These are phyloP conservation scores for Drosophila pseudoananassae DNA, from an alignment of 1,140 invertebrate species.

Conservation along the genomic window DNA sequence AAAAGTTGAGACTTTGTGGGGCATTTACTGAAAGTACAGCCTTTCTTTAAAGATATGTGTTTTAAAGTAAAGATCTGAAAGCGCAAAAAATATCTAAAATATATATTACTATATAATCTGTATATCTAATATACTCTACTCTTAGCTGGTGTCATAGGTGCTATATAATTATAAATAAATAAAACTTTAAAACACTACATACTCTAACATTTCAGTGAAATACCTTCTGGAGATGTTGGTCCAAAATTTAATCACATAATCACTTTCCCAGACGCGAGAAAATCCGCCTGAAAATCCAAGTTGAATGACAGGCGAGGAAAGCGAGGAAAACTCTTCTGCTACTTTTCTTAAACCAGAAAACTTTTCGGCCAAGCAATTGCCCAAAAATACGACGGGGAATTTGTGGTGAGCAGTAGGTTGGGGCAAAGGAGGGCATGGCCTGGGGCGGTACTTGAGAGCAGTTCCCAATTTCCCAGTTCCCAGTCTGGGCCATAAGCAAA, in stretches of 20 bases:
- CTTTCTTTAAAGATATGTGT: constrained; percentile 47
- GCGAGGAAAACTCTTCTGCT: constrained; percentile 26
- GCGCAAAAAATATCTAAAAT: neutral
- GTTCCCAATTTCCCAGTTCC: constrained; percentile 2
- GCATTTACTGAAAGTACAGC: constrained; percentile 82
- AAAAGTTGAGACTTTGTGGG: constrained; percentile 77
- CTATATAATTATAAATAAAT: constrained; percentile 4
- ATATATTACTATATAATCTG: neutral
- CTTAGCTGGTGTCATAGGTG: constrained; percentile 33
- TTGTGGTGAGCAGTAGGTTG: neutral
- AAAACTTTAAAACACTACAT: constrained; percentile 7
- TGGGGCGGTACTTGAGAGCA: neutral
- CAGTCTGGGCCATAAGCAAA: constrained; percentile 53
- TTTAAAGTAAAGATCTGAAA: too few relatives aligned
- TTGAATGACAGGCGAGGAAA: constrained; percentile 47
- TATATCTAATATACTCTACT: neutral
- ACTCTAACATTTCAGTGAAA: neutral
- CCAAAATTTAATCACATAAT: constrained; percentile 37
- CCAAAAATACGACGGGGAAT: constrained; percentile 32
- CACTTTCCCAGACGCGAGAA: constrained; percentile 20
- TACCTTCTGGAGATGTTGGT: constrained; percentile 7
- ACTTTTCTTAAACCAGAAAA: constrained; percentile 43
- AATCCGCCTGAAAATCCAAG: constrained; percentile 27
- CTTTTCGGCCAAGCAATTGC: constrained; percentile 64
- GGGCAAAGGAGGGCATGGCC: neutral